Base-by-base conservation (phyloP, 2,113 vertebrate species). In the Callipepla californica region DNA sequence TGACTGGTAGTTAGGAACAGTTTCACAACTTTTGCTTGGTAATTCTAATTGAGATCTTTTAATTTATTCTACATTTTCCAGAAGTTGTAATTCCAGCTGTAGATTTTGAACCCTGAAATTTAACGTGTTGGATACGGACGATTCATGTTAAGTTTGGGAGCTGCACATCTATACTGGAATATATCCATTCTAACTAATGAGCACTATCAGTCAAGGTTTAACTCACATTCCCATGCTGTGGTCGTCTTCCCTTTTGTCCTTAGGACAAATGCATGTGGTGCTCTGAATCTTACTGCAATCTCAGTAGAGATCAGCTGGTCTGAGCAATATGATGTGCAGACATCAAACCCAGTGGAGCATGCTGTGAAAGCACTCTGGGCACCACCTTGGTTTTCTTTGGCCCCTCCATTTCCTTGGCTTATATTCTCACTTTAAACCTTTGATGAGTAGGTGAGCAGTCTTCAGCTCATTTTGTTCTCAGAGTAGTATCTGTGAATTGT, bases 321-420 rank as follows among this genome's bases (percentile, higher is more conserved):
- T 66, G 50, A 40, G 47, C 38, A n/a, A 13, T 2, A 11, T 5
- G 6, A 57, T 36, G 12, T 62, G 13, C 23, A 4, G 23, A 51
- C 22, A 30, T 36, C 47, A 42, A 20, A 15, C 32, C 11, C 38
- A 38, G 20, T 7, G 26, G 22, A 50, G 45, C 20, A 10, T 9
- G 10, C 7, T 12, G 13, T 1, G 0, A 2, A 80, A 80, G 4
- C 38, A 11, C 30, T 53, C 1, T 7, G 38, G 47, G 8, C 22
- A 18, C 8, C 26, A 6, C 23, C 19, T 65, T n/a, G 2, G 5
- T 57, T 74, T 80, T 62, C 21, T 13, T 75, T 22, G n/a, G 19
- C 4, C 8, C 34, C 26, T 13, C 26, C 34, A 20, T 66, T 36
- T 44, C 18, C 55, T 21, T 68, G 18, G 5, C 38, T 77, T 61